These are phyloP conservation scores for Porphyrio hochstetteri DNA, from an alignment of 2,113 vertebrate species.

Conservation along the genomic window DNA sequence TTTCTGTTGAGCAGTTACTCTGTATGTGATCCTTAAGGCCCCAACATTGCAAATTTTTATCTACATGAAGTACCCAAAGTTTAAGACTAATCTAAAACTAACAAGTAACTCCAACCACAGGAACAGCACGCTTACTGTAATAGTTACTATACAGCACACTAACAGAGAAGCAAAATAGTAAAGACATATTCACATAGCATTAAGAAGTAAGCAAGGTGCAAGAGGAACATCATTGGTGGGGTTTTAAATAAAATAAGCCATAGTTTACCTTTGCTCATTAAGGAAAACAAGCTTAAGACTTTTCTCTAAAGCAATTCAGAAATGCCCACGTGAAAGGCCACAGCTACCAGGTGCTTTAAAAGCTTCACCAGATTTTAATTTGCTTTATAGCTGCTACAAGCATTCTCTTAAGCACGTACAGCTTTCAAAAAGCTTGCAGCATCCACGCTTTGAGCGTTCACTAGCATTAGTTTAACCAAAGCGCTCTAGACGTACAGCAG, in stretches of 20 bases:
- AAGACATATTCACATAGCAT: background rate
- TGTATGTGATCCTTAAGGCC: background rate
- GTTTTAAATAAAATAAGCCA: background rate
- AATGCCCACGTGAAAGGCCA: fast-evolving
- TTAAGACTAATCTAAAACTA: background rate
- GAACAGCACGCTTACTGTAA: background rate
- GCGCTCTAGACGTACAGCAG: fast-evolving
- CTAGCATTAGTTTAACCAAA: fast-evolving
- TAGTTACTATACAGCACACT: fast-evolving
- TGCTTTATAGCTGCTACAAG: fast-evolving
- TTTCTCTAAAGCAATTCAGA: background rate
- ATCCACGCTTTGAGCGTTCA: fast-evolving
- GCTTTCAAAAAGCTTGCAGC: fast-evolving
- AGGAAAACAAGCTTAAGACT: background rate
- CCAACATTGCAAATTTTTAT: background rate
- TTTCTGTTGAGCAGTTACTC: background rate
- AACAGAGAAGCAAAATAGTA: background rate
- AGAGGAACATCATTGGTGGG: fast-evolving
- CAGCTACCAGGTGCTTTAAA: background rate
- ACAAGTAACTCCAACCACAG: background rate
- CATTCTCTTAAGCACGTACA: fast-evolving
- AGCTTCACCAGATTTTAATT: background rate
- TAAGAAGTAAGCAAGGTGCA: background rate
- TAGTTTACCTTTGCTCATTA: background rate
- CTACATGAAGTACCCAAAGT: background rate